These are phyloP conservation scores for Zaprionus camerounensis DNA, from an alignment of 1,140 invertebrate genomes.

Conservation along the genomic window DNA sequence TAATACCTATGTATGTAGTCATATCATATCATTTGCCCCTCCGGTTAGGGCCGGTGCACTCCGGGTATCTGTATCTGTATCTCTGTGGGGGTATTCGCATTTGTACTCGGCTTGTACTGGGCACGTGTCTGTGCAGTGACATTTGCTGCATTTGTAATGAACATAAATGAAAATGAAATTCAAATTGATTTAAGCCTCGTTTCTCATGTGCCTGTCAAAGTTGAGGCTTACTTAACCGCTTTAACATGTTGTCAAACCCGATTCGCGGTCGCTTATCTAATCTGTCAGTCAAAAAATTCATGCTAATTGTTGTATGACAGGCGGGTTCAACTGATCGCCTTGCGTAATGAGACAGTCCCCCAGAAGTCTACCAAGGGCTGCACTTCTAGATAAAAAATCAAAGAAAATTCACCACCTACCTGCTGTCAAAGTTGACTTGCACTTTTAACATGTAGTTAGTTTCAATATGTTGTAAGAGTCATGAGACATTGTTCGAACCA, in stretches of 20 bases:
- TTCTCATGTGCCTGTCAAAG: constrained; percentile 12
- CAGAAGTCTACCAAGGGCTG: not conserved
- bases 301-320: constrained; percentile 6
- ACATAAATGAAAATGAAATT: constrained; percentile 4
- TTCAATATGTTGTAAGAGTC: not conserved
- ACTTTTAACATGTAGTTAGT: not conserved
- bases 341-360: not conserved
- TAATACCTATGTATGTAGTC: not conserved
- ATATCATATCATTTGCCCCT: constrained; percentile 5
- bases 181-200: constrained; percentile 6
- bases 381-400: not conserved
- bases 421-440: not conserved
- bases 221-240: not conserved
- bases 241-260: constrained; percentile 28
- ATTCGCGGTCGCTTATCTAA: constrained; percentile 8
- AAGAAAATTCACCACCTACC: not conserved
- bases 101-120: not conserved
- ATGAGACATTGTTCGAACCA: too few species aligned
- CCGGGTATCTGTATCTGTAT: not conserved
- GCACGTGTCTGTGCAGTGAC: constrained; percentile 9
- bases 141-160: constrained; percentile 10
- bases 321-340: not conserved
- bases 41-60: constrained; percentile 10
- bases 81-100: not conserved
- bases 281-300: constrained; percentile 17